Evolutionary conservation across 2,113 vertebrate genomes (phyloP).

Genomic region (Fulica atra): DNA sequence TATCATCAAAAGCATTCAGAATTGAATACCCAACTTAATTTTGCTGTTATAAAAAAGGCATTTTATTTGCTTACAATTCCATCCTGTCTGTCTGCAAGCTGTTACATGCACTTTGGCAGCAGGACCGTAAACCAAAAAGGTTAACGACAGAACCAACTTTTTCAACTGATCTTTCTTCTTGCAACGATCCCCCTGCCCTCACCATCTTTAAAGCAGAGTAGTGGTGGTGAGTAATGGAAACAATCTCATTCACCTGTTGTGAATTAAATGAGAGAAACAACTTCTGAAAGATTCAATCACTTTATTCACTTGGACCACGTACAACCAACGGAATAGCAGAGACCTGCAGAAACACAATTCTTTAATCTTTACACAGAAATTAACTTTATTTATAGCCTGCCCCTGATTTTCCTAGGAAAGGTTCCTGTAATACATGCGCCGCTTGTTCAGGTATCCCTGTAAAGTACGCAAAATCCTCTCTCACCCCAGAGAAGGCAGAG

Average conservation of each 20-base stretch:
- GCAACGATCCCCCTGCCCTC: background rate
- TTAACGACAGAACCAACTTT: background rate
- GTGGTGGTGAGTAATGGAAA: background rate
- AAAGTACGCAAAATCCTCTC: background rate
- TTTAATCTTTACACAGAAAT: slow-evolving; percentile 9
- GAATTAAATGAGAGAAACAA: slow-evolving; percentile 49
- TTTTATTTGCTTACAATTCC: background rate
- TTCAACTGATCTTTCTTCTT: background rate
- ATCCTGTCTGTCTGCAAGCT: background rate
- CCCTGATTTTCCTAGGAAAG: background rate
- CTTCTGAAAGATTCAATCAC: background rate
- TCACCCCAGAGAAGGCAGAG: background rate
- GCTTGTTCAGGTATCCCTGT: background rate
- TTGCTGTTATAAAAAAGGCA: background rate
- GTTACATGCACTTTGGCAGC: background rate
- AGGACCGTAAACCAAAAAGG: background rate
- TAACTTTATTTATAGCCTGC: background rate
- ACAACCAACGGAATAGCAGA: background rate
- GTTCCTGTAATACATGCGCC: background rate
- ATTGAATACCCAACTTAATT: background rate
- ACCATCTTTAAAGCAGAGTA: background rate
- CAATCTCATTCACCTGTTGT: background rate
- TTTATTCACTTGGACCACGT: slow-evolving; percentile 37
- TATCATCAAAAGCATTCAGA: background rate
- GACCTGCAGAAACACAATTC: background rate